A percentile compares a stretch with the other conserved stretches of the same genome.
These are phyloP conservation scores for Limnephilus lunatus DNA, from an alignment of 2,888 invertebrate species.

Conservation along the genomic window DNA sequence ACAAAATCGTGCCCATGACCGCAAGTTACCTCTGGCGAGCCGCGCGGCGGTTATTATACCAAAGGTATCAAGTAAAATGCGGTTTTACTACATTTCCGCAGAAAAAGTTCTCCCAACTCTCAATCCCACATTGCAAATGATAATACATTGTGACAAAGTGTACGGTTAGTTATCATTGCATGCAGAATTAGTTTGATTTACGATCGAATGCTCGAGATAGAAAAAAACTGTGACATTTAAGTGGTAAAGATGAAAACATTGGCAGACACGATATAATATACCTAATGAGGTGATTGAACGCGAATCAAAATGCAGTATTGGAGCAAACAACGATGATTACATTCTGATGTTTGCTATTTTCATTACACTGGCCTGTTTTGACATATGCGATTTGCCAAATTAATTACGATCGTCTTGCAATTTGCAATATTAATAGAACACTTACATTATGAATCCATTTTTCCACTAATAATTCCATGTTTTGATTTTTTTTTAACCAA, in stretches of 20 bases:
- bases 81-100: not conserved
- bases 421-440: not conserved
- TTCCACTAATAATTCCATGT: no score
- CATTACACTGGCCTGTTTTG: not conserved
- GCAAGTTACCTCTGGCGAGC: constrained; percentile 37
- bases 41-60: not conserved
- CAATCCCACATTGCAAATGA: not conserved
- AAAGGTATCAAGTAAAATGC: not conserved
- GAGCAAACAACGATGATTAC: not conserved
- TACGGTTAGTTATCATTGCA: not conserved
- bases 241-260: not conserved
- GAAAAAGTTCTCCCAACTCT: not conserved
- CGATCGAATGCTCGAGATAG: not conserved
- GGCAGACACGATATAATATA: not conserved
- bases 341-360: not conserved
- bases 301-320: not conserved
- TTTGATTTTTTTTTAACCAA: not conserved
- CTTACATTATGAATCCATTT: no score
- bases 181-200: not conserved
- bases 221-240: not conserved
- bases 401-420: not conserved
- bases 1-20: constrained; percentile 58
- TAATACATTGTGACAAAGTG: not conserved
- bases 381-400: not conserved
- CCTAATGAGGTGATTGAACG: not conserved